phyloP scores from a whole-genome alignment of 1,140 invertebrate species.

The Eriosoma lanigerum region DNA sequence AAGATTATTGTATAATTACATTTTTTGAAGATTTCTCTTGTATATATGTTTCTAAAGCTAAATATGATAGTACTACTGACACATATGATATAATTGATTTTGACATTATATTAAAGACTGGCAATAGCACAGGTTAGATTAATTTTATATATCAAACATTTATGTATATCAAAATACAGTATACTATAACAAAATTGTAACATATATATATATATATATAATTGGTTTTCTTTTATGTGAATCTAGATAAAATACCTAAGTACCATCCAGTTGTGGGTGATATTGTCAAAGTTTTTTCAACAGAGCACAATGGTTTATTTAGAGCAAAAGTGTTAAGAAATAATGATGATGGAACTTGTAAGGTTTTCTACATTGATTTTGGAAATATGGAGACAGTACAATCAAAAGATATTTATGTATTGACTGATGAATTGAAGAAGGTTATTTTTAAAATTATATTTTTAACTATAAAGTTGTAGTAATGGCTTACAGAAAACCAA shows the following conservation, averaged over 20 bases:
- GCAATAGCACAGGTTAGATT: not conserved
- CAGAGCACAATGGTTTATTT: not conserved
- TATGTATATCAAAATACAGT: not conserved
- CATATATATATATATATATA: not conserved
- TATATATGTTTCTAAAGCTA: conserved; percentile 17
- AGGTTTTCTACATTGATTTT: conserved; percentile 35
- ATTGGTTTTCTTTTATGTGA: not conserved
- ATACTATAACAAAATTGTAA: too few species aligned
- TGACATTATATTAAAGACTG: not conserved
- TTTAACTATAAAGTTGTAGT: too few species aligned
- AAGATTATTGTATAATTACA: conserved; percentile 30
- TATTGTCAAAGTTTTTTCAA: conserved; percentile 9
- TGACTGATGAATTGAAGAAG: conserved; percentile 31
- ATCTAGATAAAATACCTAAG: conserved; percentile 1
- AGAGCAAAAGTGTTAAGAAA: conserved; percentile 32
- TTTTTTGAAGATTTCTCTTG: conserved; percentile 16
- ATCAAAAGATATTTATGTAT: conserved; percentile 14
- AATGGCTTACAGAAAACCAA: too few species aligned
- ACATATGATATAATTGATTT: not conserved
- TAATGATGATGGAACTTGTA: not conserved
- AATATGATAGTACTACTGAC: not conserved
- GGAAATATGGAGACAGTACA: conserved; percentile 6
- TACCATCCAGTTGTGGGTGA: conserved; percentile 13
- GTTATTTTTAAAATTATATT: not conserved
- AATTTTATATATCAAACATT: not conserved